phyloP scores from a whole-genome alignment of 2,797 vertebrate genomes.

The Cygnus olor region DNA sequence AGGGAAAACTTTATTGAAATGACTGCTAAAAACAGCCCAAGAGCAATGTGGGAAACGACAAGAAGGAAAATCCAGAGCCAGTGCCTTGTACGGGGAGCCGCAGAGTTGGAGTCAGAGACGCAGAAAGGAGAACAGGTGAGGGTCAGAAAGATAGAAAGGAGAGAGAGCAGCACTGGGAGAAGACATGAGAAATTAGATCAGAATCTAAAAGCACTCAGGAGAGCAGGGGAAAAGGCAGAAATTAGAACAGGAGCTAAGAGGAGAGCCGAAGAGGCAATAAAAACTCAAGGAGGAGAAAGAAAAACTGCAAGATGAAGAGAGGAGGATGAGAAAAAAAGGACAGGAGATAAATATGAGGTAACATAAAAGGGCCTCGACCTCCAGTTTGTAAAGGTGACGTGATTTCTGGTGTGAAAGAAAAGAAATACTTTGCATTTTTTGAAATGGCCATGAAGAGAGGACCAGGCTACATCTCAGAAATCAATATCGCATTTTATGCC shows the following conservation, averaged over 20 bases:
- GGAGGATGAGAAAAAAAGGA: conserved; percentile 49
- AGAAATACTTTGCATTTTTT: conserved; percentile 74
- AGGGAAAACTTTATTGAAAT: conserved; percentile 50
- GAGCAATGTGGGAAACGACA: not conserved
- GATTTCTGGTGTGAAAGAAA: conserved; percentile 63
- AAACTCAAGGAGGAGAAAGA: conserved; percentile 75
- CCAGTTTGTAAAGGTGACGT: conserved; percentile 43
- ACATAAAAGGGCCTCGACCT: conserved; percentile 58
- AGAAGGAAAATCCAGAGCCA: not conserved
- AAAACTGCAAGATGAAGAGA: conserved; percentile 69
- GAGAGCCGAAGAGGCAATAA: conserved; percentile 75
- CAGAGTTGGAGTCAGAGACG: conserved; percentile 49
- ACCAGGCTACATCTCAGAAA: conserved; percentile 70
- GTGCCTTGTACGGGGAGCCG: conserved; percentile 26
- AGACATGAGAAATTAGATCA: conserved; percentile 82
- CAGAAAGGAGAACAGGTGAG: conserved; percentile 70
- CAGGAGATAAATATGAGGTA: conserved; percentile 61
- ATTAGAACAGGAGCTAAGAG: conserved; percentile 82
- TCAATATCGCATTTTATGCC: conserved; percentile 83
- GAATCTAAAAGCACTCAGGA: conserved; percentile 78
- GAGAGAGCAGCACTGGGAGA: conserved; percentile 78
- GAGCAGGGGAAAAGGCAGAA: conserved; percentile 80
- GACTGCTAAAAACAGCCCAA: conserved; percentile 10
- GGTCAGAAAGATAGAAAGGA: conserved; percentile 78
- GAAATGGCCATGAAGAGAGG: conserved; percentile 67